Evolutionary conservation across 2,888 invertebrate species (phyloP).

Genomic region (Antheraea assamensis): DNA sequence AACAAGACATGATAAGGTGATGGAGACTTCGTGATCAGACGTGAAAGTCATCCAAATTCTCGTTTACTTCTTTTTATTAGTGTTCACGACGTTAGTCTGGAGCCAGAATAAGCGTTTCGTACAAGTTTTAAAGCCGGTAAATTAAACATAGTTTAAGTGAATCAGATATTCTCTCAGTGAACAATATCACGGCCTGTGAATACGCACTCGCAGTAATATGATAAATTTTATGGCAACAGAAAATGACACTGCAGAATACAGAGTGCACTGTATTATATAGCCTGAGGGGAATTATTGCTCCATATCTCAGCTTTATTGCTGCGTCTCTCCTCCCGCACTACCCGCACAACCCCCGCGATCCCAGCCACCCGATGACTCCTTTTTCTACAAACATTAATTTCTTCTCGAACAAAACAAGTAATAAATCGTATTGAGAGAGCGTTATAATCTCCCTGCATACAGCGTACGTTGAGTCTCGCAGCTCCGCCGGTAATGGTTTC

Average conservation of each 20-base stretch:
- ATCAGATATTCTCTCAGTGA: not conserved
- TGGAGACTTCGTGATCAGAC: no score
- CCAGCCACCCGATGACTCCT: constrained; percentile 20
- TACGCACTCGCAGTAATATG: constrained; percentile 5
- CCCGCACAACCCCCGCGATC: not conserved
- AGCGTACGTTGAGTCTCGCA: no score
- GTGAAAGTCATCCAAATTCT: no score
- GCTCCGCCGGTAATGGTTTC: not conserved
- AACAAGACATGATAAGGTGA: no score
- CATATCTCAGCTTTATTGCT: constrained; percentile 43
- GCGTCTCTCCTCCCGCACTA: constrained; percentile 4
- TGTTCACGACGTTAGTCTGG: no score
- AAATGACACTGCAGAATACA: constrained; percentile 21
- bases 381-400: constrained; percentile 29
- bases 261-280: constrained; percentile 31
- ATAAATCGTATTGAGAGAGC: not conserved
- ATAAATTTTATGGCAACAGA: constrained; percentile 7
- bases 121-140: not conserved
- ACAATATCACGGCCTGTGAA: not conserved
- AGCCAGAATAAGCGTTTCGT: no score
- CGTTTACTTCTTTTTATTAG: no score
- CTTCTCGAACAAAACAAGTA: constrained; percentile 19
- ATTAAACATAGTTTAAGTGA: not conserved
- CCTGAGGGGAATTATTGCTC: constrained; percentile 33
- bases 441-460: not conserved